Evolutionary conservation across 1,140 invertebrate species (phyloP), one percentile per base, ranked within the genome.

Genomic region (Papilio machaon): DNA sequence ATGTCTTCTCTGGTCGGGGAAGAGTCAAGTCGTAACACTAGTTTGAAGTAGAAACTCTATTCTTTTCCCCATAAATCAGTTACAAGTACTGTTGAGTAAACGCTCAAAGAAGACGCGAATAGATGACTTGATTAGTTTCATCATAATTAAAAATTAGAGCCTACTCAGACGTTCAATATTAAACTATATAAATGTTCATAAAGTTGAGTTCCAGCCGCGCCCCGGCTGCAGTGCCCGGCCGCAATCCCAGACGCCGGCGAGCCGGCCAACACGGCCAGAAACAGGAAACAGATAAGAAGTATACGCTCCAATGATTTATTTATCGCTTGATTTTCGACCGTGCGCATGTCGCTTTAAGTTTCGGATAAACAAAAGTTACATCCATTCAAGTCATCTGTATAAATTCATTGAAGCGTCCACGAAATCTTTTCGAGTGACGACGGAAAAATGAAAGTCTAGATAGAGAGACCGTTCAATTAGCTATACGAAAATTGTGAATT

Each of bases 301-400:
- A 70, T 35, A 64, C 54, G 77, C n/a, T 38, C 35, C 38, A 79
- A 79, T 79, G 77, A 79, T 79, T 79, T 79, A 79, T 79, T 79
- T 79, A 79, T 79, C 77, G 54, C 77, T 64, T 79, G 77, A 79
- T 79, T 79, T 79, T 79, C 77, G 77, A 79, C 77, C 77, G 47
- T 79, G 77, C 19, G 77, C 77, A 79, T 79, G 77, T 79, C 77
- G 77, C 58, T 79, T 79, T 64, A 79, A 38, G 54, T 79, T 79
- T 79, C 77, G 77, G 77, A 79, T 79, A 79, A 64, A 79, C 77
- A 64, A 79, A 79, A 64, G 58, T 60, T 79, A 38, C 46, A 60
- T 64, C 58, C 77, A 79, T 79, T 79, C 77, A 79, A 64, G n/a
- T 23, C 77, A 76, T 79, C 54, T 79, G 43, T 64, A 79, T 70